These are phyloP conservation scores for Microcebus griseorufus DNA, from an alignment of 2,113 vertebrate species.

Conservation along the genomic window DNA sequence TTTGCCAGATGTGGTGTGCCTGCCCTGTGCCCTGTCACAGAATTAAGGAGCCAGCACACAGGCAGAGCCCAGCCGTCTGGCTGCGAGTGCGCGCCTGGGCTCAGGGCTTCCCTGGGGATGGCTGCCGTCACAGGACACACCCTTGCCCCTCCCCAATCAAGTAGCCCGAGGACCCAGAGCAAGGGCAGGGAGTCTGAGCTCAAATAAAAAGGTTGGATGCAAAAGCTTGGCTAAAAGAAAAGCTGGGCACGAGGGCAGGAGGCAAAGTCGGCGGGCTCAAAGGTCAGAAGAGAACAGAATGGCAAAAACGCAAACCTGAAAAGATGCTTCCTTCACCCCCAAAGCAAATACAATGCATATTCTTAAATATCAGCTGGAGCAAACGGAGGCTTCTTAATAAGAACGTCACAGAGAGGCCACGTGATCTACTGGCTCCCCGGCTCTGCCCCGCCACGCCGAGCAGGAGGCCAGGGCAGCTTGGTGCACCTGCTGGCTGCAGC, in stretches of 20 bases:
- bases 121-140: not conserved
- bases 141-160: not conserved
- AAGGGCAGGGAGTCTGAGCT: not conserved
- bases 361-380: not conserved
- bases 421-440: rapidly evolving
- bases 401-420: not conserved
- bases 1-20: not conserved
- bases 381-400: not conserved
- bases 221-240: slow-evolving; percentile 40
- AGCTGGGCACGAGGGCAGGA: not conserved
- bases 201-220: not conserved
- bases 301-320: not conserved
- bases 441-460: not conserved
- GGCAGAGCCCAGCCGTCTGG: not conserved
- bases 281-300: slow-evolving; percentile 24
- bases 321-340: not conserved
- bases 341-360: slow-evolving; percentile 4
- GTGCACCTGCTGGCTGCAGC: not conserved
- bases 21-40: not conserved
- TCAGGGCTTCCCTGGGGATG: not conserved
- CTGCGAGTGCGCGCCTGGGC: rapidly evolving
- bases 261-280: slow-evolving; percentile 41
- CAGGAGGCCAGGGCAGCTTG: not conserved
- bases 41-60: rapidly evolving
- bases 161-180: not conserved